Base-by-base conservation (phyloP, 2,888 invertebrate species). In the Liodrosophila aerea region DNA sequence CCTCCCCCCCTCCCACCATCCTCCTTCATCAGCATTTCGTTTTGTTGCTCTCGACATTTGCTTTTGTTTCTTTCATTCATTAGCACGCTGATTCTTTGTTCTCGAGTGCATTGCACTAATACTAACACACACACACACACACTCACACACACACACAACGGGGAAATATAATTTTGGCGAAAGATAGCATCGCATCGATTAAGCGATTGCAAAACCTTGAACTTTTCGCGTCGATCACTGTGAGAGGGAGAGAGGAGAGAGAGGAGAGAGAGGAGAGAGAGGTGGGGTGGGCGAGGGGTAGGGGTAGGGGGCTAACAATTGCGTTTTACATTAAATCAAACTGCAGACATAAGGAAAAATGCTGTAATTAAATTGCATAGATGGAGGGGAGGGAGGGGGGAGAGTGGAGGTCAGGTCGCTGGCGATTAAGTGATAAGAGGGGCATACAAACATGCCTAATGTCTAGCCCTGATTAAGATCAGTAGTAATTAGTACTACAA, bases 121-220 rank as follows among this genome's bases (percentile, higher is more conserved):
- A 34, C 40, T 45, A 37, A 45, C 37, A 39, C 12, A 58, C 4
- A 4, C 22, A 16, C 12, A 30, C 5, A 9, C 9, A n/a, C 12
- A 40, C 5, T 40, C 7, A 31, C 16, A n/a, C 11, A 34, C 18
- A 8, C 1, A 34, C 7, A 30, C 30, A 45, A 56, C 13, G 56
- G 7, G 7, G 9, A 27, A 27, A 37, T 18, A 39, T 39, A n/a
- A 39, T 41, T 41, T 27, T 27, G 12, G 39, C 16, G 31, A 11
- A 41, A 13, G 40, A 8, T 43, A 7, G 9, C 13, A 34, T 45
- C n/a, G n/a, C n/a, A n/a, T n/a, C n/a, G 53, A 12, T 47, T 62
- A 57, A 73, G 40, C 63, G 73, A 68, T 47, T 18, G 27, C 16
- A 43, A 57, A 71, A 64, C 71, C 71, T 71, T 71, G 71, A 71